Conservation (phyloP, 2,113 vertebrate species). For the Spea bombifrons region DNA sequence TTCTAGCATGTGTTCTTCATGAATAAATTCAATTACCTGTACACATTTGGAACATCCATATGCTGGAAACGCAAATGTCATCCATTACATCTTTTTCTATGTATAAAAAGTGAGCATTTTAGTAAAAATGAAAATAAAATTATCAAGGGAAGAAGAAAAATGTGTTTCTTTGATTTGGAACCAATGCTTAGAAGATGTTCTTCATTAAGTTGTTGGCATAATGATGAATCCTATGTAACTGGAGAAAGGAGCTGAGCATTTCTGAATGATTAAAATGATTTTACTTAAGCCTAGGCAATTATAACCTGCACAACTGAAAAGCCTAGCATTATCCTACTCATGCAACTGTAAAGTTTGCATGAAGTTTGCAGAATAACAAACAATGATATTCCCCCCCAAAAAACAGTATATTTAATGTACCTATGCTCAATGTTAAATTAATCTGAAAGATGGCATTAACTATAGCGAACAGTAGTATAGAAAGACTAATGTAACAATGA, state of each 20-base stretch:
- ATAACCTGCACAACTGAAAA: conserved; percentile 21
- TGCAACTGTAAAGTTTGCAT: conserved; percentile 29
- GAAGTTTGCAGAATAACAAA: conserved; percentile 13
- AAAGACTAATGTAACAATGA: neutral
- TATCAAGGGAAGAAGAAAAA: conserved; percentile 14
- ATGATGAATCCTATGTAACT: conserved; percentile 43
- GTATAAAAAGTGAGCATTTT: neutral
- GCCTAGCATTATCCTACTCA: conserved; percentile 30
- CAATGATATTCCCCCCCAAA: neutral
- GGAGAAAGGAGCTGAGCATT: conserved; percentile 35
- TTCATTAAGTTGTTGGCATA: conserved; percentile 37
- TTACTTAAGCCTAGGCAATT: conserved; percentile 32
- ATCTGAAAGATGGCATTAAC: neutral
- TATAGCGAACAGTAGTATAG: neutral
- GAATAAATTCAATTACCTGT: conserved; percentile 29
- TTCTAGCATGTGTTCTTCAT: neutral
- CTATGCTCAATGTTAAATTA: conserved; percentile 17
- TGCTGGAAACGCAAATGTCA: neutral
- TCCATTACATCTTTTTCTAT: neutral
- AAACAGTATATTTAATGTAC: conserved; percentile 10
- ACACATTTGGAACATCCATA: conserved; percentile 4
- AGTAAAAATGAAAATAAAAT: conserved; percentile 11
- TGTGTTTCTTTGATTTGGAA: conserved; percentile 25
- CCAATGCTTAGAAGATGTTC: conserved; percentile 37
- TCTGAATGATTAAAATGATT: conserved; percentile 38